These are phyloP conservation scores for Drosophila auraria DNA, from an alignment of 1,140 invertebrate species.

Conservation along the genomic window DNA sequence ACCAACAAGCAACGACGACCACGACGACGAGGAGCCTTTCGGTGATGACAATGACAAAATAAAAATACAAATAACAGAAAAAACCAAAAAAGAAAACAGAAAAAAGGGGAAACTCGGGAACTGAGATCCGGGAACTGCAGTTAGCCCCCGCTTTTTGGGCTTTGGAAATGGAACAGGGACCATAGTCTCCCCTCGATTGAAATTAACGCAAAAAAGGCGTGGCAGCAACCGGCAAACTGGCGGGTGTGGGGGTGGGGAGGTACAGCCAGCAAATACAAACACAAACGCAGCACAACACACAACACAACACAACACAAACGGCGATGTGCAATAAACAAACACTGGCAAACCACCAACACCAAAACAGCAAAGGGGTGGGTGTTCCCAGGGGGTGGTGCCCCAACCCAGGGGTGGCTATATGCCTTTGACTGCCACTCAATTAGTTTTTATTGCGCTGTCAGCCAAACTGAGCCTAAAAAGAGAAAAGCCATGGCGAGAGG, in stretches of 20 bases:
- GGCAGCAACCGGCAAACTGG: constrained; percentile 24
- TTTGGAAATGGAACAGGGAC: background rate
- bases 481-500: background rate
- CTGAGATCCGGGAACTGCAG: constrained; percentile 16
- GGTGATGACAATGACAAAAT: constrained; percentile 57
- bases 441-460: constrained; percentile 82
- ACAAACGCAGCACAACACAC: constrained; percentile 16
- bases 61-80: constrained; percentile 31
- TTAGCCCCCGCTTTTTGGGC: constrained; percentile 21
- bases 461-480: constrained; percentile 46
- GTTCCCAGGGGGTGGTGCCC: background rate
- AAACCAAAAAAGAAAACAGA: background rate
- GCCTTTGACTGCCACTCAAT: constrained; percentile 70
- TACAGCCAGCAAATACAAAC: constrained; percentile 35
- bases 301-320: constrained; percentile 33
- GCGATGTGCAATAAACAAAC: constrained; percentile 76
- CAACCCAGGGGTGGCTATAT: background rate
- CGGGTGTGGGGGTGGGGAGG: background rate
- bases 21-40: constrained; percentile 17
- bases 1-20: constrained; percentile 34
- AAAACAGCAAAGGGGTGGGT: constrained; percentile 22
- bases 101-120: constrained; percentile 3
- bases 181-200: constrained; percentile 51
- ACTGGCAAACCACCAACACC: constrained; percentile 47
- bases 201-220: constrained; percentile 83